Evolutionary conservation across 37 sponge, comb jelly and placozoan species (phyloP), one percentile per base, ranked within the genome.

Genomic region (Cladorhizidae sp.): DNA sequence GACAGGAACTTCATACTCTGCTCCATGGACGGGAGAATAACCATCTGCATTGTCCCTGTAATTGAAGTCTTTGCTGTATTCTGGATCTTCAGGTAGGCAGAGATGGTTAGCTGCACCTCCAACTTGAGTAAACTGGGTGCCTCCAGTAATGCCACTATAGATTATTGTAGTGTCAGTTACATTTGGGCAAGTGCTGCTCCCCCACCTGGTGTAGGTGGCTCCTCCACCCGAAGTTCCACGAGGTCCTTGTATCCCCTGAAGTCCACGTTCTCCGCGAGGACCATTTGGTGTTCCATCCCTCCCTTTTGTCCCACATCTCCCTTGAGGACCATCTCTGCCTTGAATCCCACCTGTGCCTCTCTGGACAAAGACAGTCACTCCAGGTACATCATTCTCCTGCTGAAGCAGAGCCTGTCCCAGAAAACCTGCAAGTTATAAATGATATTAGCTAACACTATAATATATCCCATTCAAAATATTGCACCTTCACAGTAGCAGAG

Each of bases 1-100:
- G 0, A 73, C n/a, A 57, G 83, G 83, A 18, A 37, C 37, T 64
- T 86, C 35, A 73, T 86, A 86, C 56, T 86, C 86, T 17, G 74
- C 56, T 2, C 86, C 86, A 78, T 86, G 73, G 1, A 86, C n/a
- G 12, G 21, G 29, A n/a, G 32, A 15, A 55, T 28, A 1, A 12
- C 36, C 36, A 11, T 29, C 11, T 43, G 1, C 37, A 17, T 36
- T 8, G 28, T 14, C 6, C 17, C 45, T 74, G 74, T 68, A 36
- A 28, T 3, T 5, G 14, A 71, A 39, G 49, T 45, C 14, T 8
- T 8, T 8, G 62, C 62, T 61, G 40, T 75, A 75, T 38, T 57
- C 23, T 38, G 76, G 76, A 18, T 33, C 40, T 12, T 75, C 22
- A 57, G 76, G 76, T 40, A 75, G 28, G 58, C 76, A 75, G 1